Percentiles rank a stretch among this genome's conserved stretches.
phyloP scores from a whole-genome alignment of 35 echinoderm and acorn worm genomes.

The Holothuria glaberrima region DNA sequence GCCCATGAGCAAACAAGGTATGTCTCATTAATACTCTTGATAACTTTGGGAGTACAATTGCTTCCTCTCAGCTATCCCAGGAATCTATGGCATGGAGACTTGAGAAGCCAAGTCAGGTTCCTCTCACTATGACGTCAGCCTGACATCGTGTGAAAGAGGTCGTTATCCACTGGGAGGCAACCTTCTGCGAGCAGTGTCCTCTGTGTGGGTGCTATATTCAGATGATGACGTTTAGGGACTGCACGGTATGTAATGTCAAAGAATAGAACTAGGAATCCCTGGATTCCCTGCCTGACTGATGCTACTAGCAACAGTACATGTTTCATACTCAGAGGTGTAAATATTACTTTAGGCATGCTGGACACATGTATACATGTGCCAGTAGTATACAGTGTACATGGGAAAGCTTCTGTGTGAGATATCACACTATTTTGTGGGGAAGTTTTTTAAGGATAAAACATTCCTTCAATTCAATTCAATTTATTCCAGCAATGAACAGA shows the following conservation, averaged over 20 bases:
- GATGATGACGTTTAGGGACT: slow-evolving; percentile 32
- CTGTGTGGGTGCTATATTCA: not conserved
- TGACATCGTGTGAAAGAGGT: slow-evolving; percentile 45
- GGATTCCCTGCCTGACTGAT: not conserved
- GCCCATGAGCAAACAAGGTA: slow-evolving; percentile 57
- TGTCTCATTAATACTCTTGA: slow-evolving; percentile 65
- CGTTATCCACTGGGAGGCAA: slow-evolving; percentile 48
- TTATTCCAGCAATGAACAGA: too few relatives aligned
- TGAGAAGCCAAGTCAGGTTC: slow-evolving; percentile 53
- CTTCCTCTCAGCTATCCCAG: slow-evolving; percentile 53
- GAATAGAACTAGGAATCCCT: slow-evolving; percentile 43
- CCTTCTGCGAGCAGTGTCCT: not conserved
- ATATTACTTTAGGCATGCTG: too few relatives aligned
- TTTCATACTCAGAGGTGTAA: too few relatives aligned
- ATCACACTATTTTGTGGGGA: too few relatives aligned
- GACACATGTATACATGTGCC: too few relatives aligned
- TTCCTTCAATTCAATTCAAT: too few relatives aligned
- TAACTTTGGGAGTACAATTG: slow-evolving; percentile 40
- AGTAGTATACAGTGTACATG: too few relatives aligned
- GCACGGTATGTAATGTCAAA: slow-evolving; percentile 37
- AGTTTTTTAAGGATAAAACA: too few relatives aligned
- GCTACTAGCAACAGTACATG: too few relatives aligned
- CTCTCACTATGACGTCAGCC: slow-evolving; percentile 54
- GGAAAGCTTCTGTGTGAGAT: too few relatives aligned
- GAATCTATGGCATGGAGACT: slow-evolving; percentile 60